These are phyloP conservation scores for Nettapus auritus DNA, from an alignment of 2,113 vertebrate genomes.

Conservation along the genomic window DNA sequence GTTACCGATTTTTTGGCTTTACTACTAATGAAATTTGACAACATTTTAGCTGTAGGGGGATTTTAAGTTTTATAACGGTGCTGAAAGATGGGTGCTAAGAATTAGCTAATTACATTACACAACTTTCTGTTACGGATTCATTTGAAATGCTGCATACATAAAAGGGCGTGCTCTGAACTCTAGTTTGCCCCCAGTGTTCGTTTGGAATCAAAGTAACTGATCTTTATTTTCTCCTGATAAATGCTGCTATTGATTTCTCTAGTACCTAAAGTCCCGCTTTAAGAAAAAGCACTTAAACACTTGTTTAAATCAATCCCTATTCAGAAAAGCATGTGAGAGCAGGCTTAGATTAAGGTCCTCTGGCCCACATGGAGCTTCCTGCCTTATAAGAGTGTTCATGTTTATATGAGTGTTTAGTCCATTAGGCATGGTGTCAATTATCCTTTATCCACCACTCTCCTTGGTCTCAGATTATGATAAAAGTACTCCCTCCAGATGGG, in stretches of 20 bases:
- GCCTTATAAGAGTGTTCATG: not conserved
- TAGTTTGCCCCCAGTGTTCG: not conserved
- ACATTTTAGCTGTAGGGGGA: not conserved
- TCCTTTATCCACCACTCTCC: not conserved
- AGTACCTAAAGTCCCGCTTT: not conserved
- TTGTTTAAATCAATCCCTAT: slow-evolving; percentile 12
- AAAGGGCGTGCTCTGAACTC: not conserved
- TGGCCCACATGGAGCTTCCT: not conserved
- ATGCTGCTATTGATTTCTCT: slow-evolving; percentile 28
- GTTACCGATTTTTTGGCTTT: not conserved
- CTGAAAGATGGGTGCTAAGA: not conserved
- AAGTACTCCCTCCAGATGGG: not conserved
- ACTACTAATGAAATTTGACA: not conserved
- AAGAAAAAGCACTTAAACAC: not conserved
- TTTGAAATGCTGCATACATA: not conserved
- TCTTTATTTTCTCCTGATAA: slow-evolving; percentile 31
- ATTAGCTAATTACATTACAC: not conserved
- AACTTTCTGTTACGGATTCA: not conserved
- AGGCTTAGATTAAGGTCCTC: not conserved
- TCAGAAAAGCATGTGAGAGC: not conserved
- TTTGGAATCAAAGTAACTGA: not conserved
- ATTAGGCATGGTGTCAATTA: not conserved
- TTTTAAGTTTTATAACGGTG: not conserved
- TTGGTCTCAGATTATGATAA: not conserved
- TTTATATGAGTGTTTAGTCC: not conserved